Evolutionary conservation across 2,797 vertebrate genomes (phyloP).

Genomic region (Sardinella longiceps): DNA sequence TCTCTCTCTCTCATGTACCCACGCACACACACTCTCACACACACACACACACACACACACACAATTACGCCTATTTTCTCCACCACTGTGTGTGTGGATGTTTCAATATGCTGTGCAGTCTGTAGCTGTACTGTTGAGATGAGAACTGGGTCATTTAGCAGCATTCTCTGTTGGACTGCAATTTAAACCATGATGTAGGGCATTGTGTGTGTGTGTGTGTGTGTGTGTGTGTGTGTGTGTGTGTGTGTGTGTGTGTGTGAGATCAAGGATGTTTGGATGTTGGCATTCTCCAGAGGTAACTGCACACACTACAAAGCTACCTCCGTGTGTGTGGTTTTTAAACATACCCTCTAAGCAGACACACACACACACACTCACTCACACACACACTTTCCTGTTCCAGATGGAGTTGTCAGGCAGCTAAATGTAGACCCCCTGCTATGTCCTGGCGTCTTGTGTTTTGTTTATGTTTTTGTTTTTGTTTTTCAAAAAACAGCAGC

Average conservation of each 20-base stretch:
- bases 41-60: neutral
- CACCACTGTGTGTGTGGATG: neutral
- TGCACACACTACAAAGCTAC: conserved; percentile 8
- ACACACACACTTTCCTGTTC: neutral
- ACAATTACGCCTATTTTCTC: neutral
- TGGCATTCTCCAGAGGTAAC: conserved; percentile 12
- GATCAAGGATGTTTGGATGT: neutral
- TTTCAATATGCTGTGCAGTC: neutral
- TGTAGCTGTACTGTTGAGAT: neutral
- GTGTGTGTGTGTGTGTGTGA: neutral
- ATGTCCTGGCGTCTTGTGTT: neutral
- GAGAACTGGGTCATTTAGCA: neutral
- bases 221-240: neutral
- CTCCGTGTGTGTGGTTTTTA: neutral
- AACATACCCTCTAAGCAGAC: neutral
- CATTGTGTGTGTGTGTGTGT: neutral
- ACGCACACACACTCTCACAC: neutral
- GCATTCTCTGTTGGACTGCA: neutral
- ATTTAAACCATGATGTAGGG: neutral
- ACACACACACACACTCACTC: conserved; percentile 34
- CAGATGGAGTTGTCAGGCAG: neutral
- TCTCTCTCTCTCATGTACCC: too few species aligned
- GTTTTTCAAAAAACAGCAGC: conserved; percentile 6
- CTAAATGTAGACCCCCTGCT: neutral
- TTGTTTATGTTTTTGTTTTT: neutral